phyloP scores from a whole-genome alignment of 2,888 invertebrate species.

The Cynaeus angustus region DNA sequence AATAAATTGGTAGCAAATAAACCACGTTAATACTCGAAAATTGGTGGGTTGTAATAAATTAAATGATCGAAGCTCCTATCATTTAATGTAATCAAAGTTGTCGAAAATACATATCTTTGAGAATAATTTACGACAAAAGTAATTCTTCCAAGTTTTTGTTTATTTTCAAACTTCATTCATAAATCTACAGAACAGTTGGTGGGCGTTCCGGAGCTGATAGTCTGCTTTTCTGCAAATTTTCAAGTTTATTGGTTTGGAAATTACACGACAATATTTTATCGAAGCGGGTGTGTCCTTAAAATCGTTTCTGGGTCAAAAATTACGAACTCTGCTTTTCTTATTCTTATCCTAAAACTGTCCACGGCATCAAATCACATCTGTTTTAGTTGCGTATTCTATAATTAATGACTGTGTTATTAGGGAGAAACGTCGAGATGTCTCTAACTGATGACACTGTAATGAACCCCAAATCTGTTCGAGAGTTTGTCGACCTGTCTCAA shows the following conservation, averaged over 20 bases:
- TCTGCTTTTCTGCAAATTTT: conserved; percentile 18
- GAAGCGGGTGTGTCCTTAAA: background rate
- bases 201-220: conserved; percentile 17
- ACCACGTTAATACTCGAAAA: too few relatives aligned
- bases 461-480: background rate
- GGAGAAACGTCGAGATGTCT: conserved; percentile 1
- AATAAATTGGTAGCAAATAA: background rate
- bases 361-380: background rate
- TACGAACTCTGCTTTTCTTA: background rate
- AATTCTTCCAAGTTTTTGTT: conserved; percentile 23
- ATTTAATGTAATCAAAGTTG: too few relatives aligned
- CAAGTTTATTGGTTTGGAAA: conserved; percentile 20
- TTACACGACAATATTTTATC: conserved; percentile 6
- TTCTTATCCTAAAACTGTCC: background rate
- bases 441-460: background rate
- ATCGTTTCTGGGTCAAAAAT: background rate
- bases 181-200: conserved; percentile 20
- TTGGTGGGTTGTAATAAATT: too few relatives aligned
- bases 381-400: background rate
- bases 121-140: conserved; percentile 14
- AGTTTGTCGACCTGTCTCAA: background rate
- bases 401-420: background rate
- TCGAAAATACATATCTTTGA: conserved; percentile 8
- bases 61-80: too few relatives aligned
- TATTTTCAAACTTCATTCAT: conserved; percentile 39